These are phyloP conservation scores for Apamea monoglypha DNA, from an alignment of 2,888 invertebrate genomes.

Conservation along the genomic window DNA sequence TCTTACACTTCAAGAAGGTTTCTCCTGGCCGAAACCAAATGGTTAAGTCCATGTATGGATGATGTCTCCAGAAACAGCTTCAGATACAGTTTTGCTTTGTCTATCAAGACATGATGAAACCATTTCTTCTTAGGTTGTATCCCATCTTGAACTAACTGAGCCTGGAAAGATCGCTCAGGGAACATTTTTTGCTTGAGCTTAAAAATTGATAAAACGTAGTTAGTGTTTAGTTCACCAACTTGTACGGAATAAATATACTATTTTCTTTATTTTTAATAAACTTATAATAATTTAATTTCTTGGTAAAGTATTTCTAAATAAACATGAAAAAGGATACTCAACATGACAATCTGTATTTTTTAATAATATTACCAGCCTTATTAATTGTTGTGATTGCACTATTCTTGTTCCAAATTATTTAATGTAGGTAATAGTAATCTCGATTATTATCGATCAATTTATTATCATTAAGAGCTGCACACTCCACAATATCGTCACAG, in stretches of 20 bases:
- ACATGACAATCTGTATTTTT: not conserved
- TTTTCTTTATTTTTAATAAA: not conserved
- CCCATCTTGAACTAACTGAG: conserved; percentile 75
- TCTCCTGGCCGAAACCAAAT: conserved; percentile 84
- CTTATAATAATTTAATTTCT: not conserved
- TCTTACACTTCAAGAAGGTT: conserved; percentile 87
- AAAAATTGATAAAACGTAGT: not conserved
- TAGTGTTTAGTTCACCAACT: not conserved
- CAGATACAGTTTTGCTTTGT: conserved; percentile 76
- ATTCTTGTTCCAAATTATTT: not conserved
- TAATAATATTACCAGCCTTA: not conserved
- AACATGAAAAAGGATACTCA: not conserved
- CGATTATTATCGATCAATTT: too few species aligned
- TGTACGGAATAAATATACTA: not conserved
- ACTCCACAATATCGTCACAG: not conserved
- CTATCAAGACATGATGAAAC: conserved; percentile 45
- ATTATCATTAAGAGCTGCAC: not conserved
- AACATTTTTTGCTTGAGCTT: conserved; percentile 67
- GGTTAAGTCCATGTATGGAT: conserved; percentile 90
- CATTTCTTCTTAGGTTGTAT: conserved; percentile 54
- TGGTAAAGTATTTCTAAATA: not conserved
- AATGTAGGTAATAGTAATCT: not conserved
- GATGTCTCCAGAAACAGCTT: conserved; percentile 86
- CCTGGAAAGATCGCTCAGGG: conserved; percentile 70
- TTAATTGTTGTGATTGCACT: not conserved